Evolutionary conservation across 1,140 invertebrate species (phyloP).

Genomic region (Camponotus pennsylvanicus): DNA sequence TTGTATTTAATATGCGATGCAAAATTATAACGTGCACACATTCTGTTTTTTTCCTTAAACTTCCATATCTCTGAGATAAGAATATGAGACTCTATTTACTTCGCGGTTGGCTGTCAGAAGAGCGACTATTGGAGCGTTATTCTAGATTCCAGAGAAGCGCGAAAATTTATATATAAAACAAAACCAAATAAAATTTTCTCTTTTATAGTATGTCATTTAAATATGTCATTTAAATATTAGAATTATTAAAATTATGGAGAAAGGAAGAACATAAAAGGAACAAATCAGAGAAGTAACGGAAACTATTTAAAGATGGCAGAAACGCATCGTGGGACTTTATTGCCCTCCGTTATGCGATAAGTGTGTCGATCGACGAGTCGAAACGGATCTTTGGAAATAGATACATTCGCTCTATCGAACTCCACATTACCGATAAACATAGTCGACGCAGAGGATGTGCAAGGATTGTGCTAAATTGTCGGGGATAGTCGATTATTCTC

Average conservation of each 20-base stretch:
- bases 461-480: slow-evolving; percentile 59
- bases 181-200: not conserved
- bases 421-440: slow-evolving; percentile 54
- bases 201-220: not conserved
- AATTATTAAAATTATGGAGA: too few species aligned
- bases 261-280: too few species aligned
- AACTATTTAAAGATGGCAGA: not conserved
- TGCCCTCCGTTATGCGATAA: slow-evolving; percentile 29
- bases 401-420: slow-evolving; percentile 36
- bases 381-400: slow-evolving; percentile 65
- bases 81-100: not conserved
- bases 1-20: not conserved
- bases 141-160: not conserved
- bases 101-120: not conserved
- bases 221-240: too few species aligned
- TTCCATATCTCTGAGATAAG: not conserved
- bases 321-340: not conserved
- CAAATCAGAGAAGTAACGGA: not conserved
- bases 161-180: not conserved
- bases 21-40: not conserved
- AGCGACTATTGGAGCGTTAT: not conserved
- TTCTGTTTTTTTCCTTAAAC: slow-evolving; percentile 29
- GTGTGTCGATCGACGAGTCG: slow-evolving; percentile 45
- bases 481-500: slow-evolving; percentile 54
- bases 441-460: slow-evolving; percentile 39